Conservation (phyloP, 2,888 invertebrate genomes). For the Corythucha ciliata region DNA sequence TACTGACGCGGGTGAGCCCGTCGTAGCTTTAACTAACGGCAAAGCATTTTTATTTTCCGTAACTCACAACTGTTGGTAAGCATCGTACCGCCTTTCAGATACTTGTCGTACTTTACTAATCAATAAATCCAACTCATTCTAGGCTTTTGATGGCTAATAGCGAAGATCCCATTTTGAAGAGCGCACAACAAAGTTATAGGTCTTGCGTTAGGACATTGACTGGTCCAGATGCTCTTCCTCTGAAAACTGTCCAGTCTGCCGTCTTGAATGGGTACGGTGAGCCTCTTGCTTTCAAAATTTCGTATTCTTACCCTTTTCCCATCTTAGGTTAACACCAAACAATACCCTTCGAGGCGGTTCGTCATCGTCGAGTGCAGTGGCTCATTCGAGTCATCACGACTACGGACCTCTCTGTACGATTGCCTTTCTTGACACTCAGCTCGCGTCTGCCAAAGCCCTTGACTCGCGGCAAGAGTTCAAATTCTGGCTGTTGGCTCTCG, state of each 20-base stretch:
- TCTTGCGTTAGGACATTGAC: conserved; percentile 38
- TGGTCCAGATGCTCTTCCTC: conserved; percentile 39
- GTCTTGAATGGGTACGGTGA: conserved; percentile 38
- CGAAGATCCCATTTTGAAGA: conserved; percentile 44
- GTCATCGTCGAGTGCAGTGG: neutral
- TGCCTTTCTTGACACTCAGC: conserved; percentile 58
- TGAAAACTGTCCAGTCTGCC: conserved; percentile 42
- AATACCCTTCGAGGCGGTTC: too few species aligned
- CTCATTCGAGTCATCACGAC: conserved; percentile 9
- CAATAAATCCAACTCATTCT: conserved; percentile 36
- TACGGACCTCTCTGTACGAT: conserved; percentile 32
- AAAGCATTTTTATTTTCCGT: conserved; percentile 74
- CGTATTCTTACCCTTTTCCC: too few species aligned
- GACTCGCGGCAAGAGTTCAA: conserved; percentile 63
- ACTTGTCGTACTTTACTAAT: neutral
- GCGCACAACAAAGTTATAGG: conserved; percentile 39
- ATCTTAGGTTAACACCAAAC: too few species aligned
- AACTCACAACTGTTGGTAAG: conserved; percentile 65
- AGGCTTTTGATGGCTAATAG: conserved; percentile 48
- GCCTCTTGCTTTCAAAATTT: too few species aligned
- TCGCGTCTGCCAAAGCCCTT: conserved; percentile 58
- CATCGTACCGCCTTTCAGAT: conserved; percentile 27
- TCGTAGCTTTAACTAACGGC: conserved; percentile 75
- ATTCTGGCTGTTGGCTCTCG: conserved; percentile 59
- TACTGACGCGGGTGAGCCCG: conserved; percentile 66